Base-by-base conservation (phyloP, 2,888 invertebrate genomes). In the Nomada ruficornis region DNA sequence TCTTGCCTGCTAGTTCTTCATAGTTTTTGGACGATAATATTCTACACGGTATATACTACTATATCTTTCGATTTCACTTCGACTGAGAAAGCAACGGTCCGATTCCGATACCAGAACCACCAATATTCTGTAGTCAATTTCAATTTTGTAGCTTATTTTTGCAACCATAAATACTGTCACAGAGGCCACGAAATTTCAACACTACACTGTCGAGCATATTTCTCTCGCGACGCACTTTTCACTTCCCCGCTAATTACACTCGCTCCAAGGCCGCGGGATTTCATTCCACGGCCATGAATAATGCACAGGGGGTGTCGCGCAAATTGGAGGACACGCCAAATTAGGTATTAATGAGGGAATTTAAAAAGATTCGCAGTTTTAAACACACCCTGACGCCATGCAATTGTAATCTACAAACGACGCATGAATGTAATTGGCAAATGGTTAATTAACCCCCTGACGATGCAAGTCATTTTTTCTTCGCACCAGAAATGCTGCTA, bases 281-380 rank as follows among this genome's bases (percentile, higher is more conserved):
- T 57, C 63, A 23, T 65, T 70, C 57, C 69, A 44, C 44, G 44
- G 29, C 69, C 13, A 29, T 76, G 77, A 64, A 79, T 79, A 70
- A 79, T 70, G 47, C 77, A 77, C n/a, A 20, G 20, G 23, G 36
- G 60, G 29, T 15, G 23, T 18, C 62, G 26, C 50, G 52, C 26
- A n/a, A 65, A 69, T 65, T 60, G 44, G 36, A 47, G 71, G 77
- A 52, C 77, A 65, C 52, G 26, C 64, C 52, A 54, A 76, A 77
- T 80, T 77, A 77, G 44, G 20, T 67, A 78, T 77, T 80, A 77
- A 80, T 44, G 60, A 60, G 69, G 13, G 47, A 50, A 77, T 69
- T 59, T 57, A 63, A 64, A 76, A 76, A 76, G 63, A 69, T 44
- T 64, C 11, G 42, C 18, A 15, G 52, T 23, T 54, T 67, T 62